phyloP scores from a whole-genome alignment of 2,797 vertebrate genomes.

The Pempheris klunzingeri region DNA sequence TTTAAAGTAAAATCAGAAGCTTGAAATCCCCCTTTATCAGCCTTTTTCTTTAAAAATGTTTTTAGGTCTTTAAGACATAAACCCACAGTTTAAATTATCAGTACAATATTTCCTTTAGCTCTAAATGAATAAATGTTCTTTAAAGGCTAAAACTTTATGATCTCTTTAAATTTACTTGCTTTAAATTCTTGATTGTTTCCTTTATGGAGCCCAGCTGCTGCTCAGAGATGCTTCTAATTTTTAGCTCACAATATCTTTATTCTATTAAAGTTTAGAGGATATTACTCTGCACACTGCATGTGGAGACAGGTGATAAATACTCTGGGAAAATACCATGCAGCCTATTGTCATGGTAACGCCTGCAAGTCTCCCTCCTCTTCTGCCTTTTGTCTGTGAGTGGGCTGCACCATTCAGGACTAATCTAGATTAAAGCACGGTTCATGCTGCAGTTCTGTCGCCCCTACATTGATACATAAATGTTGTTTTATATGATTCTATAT shows the following conservation, averaged over 20 bases:
- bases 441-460: slow-evolving; percentile 1
- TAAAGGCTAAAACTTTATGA: not conserved
- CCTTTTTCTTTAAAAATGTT: not conserved
- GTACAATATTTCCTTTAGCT: not conserved
- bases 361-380: slow-evolving; percentile 39
- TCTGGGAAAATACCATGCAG: slow-evolving; percentile 49
- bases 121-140: not conserved
- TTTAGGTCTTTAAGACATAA: not conserved
- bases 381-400: slow-evolving; percentile 49
- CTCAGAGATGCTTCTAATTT: not conserved
- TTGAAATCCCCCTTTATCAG: not conserved
- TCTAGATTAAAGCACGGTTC: slow-evolving; percentile 41
- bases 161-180: not conserved
- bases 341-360: slow-evolving; percentile 58
- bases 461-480: not conserved
- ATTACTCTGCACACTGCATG: not conserved
- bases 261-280: not conserved
- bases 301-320: slow-evolving; percentile 34
- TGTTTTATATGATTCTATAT: no score
- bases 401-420: slow-evolving; percentile 52
- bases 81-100: not conserved
- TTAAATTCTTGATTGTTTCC: not conserved
- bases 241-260: no score
- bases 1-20: not conserved
- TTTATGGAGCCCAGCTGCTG: not conserved